Base-by-base conservation (phyloP, 2,888 invertebrate genomes). In the Ormyrus thymus region DNA sequence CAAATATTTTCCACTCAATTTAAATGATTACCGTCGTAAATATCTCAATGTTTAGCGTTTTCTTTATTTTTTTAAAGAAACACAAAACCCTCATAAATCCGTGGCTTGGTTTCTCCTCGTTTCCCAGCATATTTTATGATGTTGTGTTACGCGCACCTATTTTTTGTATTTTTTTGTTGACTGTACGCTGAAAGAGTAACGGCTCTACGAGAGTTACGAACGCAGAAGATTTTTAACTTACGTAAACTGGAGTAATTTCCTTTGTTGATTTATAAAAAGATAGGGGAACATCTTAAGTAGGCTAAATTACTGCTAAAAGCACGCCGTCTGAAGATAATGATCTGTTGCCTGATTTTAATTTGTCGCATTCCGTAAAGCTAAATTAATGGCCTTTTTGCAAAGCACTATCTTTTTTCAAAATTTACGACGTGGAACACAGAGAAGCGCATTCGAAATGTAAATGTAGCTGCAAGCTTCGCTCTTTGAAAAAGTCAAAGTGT, bases 91-190 rank as follows among this genome's bases (percentile, higher is more conserved):
- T 76, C 79, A 79, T 79, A 79, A 79, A 79, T 79, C 76, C 76
- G 62, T 53, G 50, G 15, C 45, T 45, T 62, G 65, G 79, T 79
- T 79, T 76, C 66, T 76, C 68, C 72, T 62, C 76, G 72, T 64
- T 76, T 76, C 53, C 68, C 72, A 68, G 68, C 72, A 79, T 72
- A 76, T 79, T 76, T 79, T 79, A 79, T 72, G 76, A 76, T 58
- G 69, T 66, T 75, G 61, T 71, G 61, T 71, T 75, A 74, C 43
- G 13, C 48, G 66, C 55, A 13, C 50, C 55, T 46, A 29, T 55
- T 15, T 56, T 58, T 65, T 53, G 4, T 29, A 29, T 29, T 15
- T 70, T n/a, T 45, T 46, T 46, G 29, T 58, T 43, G 13, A 29
- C 6, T 13, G 46, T 29, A 13, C 61, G 55, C 65, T 51, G 58